Conservation (phyloP, 2,113 vertebrate species). For the Rhodinocichla rosea region DNA sequence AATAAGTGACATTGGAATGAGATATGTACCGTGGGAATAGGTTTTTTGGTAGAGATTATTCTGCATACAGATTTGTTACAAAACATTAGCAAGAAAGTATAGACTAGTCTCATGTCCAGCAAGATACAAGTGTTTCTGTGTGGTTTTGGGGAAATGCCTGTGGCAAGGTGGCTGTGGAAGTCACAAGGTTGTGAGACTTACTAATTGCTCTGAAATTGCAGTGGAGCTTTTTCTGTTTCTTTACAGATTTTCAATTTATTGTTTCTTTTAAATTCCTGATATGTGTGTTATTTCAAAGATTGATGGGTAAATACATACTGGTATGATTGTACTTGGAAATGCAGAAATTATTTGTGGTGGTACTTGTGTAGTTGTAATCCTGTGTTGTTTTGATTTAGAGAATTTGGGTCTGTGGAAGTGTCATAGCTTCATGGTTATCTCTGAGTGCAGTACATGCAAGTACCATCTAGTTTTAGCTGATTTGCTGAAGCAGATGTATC, state of each 20-base stretch:
- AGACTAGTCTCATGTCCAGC: neutral
- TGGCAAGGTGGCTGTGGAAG: neutral
- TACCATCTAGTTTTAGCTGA: neutral
- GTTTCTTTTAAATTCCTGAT: neutral
- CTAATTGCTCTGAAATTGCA: neutral
- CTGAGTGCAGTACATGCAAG: neutral
- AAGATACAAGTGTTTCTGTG: rapidly evolving
- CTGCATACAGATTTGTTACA: neutral
- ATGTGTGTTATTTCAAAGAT: neutral
- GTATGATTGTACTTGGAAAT: neutral
- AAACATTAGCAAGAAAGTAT: neutral
- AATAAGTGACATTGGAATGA: neutral
- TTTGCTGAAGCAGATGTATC: neutral
- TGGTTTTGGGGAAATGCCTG: neutral
- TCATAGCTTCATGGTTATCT: neutral
- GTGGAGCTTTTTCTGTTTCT: neutral
- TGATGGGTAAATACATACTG: neutral
- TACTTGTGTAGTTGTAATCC: neutral
- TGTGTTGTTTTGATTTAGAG: neutral
- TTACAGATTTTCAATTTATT: neutral
- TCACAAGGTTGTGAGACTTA: too few relatives aligned
- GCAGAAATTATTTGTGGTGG: neutral
- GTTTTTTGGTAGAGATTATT: neutral
- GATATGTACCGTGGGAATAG: neutral
- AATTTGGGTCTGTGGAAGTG: neutral